phyloP scores from a whole-genome alignment of 2,888 invertebrate species.

The Polyommatus icarus region DNA sequence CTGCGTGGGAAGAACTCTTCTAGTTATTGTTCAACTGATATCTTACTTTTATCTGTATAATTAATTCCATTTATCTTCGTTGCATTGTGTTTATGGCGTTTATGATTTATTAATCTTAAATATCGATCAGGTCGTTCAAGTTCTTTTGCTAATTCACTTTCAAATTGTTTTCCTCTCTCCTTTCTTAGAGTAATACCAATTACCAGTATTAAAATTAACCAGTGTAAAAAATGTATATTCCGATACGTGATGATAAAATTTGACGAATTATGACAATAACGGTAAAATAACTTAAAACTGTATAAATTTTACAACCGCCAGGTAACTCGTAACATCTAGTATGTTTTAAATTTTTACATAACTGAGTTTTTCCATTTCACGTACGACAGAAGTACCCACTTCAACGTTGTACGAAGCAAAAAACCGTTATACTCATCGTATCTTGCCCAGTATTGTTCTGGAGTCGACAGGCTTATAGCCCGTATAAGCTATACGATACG shows the following conservation, averaged over 20 bases:
- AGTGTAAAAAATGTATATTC: too few species aligned
- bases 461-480: slow-evolving; percentile 1
- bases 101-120: slow-evolving; percentile 8
- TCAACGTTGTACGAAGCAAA: slow-evolving; percentile 21
- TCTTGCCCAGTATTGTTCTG: slow-evolving; percentile 12
- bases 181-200: not conserved
- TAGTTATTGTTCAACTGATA: slow-evolving; percentile 43
- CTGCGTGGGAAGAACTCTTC: slow-evolving; percentile 64
- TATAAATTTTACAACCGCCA: not conserved
- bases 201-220: too few species aligned
- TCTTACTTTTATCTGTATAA: slow-evolving; percentile 37
- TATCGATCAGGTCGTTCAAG: not conserved
- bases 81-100: slow-evolving; percentile 30
- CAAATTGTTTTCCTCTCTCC: not conserved
- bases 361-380: slow-evolving; percentile 12
- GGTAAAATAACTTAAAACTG: not conserved
- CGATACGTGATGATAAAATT: not conserved
- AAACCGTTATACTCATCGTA: slow-evolving; percentile 13
- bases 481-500: slow-evolving; percentile 10
- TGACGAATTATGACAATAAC: not conserved
- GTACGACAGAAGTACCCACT: not conserved
- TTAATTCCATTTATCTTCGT: slow-evolving; percentile 31
- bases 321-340: not conserved
- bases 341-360: not conserved
- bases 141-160: slow-evolving; percentile 1